Percentiles rank a stretch among this genome's conserved stretches.
Evolutionary conservation across 2,113 vertebrate species (phyloP).

Genomic region (Phyllopteryx taeniolatus): DNA sequence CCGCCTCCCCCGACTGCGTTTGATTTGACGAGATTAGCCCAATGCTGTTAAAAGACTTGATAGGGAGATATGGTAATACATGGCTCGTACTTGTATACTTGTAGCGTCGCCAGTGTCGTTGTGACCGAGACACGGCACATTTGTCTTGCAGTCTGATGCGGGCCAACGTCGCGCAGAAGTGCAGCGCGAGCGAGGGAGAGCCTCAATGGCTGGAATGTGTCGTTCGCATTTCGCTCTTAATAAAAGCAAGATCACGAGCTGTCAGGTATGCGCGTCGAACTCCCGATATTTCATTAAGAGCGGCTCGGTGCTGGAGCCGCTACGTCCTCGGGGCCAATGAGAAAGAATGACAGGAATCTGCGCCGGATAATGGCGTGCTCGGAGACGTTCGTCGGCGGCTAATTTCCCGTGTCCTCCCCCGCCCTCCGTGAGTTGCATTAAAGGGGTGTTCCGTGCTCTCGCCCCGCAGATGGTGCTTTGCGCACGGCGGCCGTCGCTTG

Average conservation of each 20-base stretch:
- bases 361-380: conserved; percentile 65
- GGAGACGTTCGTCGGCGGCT: conserved; percentile 70
- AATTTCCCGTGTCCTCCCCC: conserved; percentile 64
- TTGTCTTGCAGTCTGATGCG: no score
- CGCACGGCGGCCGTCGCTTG: conserved; percentile 72
- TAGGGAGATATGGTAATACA: no score
- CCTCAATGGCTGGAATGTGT: conserved; percentile 24
- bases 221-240: conserved; percentile 73
- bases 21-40: no score
- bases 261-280: conserved; percentile 77
- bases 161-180: neutral
- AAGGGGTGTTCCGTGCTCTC: conserved; percentile 14
- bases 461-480: conserved; percentile 27
- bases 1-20: no score
- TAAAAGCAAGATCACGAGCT: conserved; percentile 81
- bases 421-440: conserved; percentile 21
- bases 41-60: no score
- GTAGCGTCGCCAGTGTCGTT: no score
- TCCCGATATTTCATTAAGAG: neutral
- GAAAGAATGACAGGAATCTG: conserved; percentile 75
- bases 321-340: conserved; percentile 57
- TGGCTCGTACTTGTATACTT: no score
- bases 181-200: conserved; percentile 9
- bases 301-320: conserved; percentile 36
- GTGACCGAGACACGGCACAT: no score